phyloP scores from a whole-genome alignment of 2,113 vertebrate species.

The Brachirus orientalis region DNA sequence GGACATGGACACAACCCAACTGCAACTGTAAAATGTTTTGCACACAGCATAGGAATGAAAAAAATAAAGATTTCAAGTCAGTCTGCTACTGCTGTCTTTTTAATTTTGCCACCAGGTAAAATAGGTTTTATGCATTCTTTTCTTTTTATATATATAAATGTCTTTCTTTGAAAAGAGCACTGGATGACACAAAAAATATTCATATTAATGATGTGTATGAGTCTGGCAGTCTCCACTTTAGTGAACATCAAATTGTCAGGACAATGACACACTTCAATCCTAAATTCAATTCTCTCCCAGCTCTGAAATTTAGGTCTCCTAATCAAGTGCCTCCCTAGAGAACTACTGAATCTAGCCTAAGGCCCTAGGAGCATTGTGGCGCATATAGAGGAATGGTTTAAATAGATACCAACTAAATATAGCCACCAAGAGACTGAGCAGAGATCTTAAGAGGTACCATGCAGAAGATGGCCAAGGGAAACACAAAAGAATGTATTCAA shows the following conservation, averaged over 20 bases:
- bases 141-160: too few relatives aligned
- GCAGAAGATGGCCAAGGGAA: constrained; percentile 37
- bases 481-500: constrained; percentile 32
- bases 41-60: too few relatives aligned
- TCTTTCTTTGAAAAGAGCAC: constrained; percentile 5
- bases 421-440: constrained; percentile 65
- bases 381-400: constrained; percentile 76
- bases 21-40: neutral
- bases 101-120: neutral
- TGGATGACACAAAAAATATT: constrained; percentile 6
- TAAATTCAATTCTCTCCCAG: constrained; percentile 69
- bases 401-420: constrained; percentile 81
- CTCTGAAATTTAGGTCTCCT: constrained; percentile 81
- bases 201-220: constrained; percentile 2
- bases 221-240: constrained; percentile 20
- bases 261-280: constrained; percentile 77
- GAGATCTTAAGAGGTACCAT: constrained; percentile 52
- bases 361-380: constrained; percentile 76
- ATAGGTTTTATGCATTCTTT: constrained; percentile 1
- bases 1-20: neutral
- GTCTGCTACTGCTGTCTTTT: constrained; percentile 8
- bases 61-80: too few relatives aligned
- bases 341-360: constrained; percentile 71
- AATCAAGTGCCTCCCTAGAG: constrained; percentile 78
- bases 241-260: constrained; percentile 32